Evolutionary conservation across 2,888 invertebrate species (phyloP), one percentile per base, ranked within the genome.

Genomic region (Xylocampa areola): DNA sequence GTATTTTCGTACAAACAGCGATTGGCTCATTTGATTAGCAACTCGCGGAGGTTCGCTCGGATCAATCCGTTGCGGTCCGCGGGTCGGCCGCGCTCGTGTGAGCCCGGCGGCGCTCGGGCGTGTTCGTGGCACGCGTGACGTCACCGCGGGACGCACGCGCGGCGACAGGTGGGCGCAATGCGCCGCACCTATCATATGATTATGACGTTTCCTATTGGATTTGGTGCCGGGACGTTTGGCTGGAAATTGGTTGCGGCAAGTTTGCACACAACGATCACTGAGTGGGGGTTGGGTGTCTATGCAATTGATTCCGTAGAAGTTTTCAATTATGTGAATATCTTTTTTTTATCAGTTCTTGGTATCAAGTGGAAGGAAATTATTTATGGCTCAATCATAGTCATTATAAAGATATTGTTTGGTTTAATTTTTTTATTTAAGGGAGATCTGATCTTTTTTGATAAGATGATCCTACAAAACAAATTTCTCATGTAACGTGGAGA

Each of bases 161-260:
- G 91, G 79, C 90, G 92, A 92, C 93, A 94, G 94, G 94, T 93
- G 93, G 90, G 89, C 91, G 92, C 93, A 92, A 80, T 92, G 94
- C 94, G 93, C 91, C 87, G 89, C 86, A 86, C 89, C 90, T 91
- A 91, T 89, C 93, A 92, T 90, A 89, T 92, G 94, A 91, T 91
- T 90, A 89, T 92, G 92, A 92, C 93, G 84, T 91, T 91, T 91
- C 87, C 85, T 86, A 87, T 87, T 85, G 77, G 88, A 85, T 86
- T 84, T 82, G 81, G 79, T 76, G 79, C 73, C 81, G 81, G 80
- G 76, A 78, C 78, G 74, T 75, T 79, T 74, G 78, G 71, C 58
- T 81, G 80, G 79, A 83, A 85, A 87, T 88, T 86, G 81, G 80
- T 79, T 79, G 85, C 80, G 86, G 84, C 76, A 80, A 83, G 78